A percentile compares a stretch with the other conserved stretches of the same genome.
phyloP scores from a whole-genome alignment of 2,888 invertebrate genomes.

The Apamea sordens region DNA sequence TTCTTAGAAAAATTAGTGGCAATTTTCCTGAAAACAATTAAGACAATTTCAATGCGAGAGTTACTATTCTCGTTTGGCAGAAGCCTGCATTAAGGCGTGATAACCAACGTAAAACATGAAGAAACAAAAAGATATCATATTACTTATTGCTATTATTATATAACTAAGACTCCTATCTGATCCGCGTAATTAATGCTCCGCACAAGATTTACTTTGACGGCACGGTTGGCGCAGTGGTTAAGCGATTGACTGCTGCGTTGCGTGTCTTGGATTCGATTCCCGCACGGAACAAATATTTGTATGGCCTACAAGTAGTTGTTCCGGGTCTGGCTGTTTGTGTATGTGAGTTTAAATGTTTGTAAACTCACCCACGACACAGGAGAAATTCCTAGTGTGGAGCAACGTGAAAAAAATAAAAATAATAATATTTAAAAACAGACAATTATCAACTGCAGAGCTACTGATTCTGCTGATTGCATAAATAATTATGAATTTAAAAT shows the following conservation, averaged over 20 bases:
- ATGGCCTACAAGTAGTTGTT: no score
- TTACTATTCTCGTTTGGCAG: not conserved
- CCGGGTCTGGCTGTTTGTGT: no score
- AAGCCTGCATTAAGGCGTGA: not conserved
- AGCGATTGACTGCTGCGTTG: no score
- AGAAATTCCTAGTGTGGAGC: no score
- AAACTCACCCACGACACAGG: no score
- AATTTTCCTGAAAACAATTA: not conserved
- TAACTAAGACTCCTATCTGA: not conserved
- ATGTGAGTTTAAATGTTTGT: no score
- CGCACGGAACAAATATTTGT: no score
- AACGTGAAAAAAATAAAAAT: no score
- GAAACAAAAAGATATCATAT: no score
- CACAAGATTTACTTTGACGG: not conserved
- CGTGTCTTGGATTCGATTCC: no score
- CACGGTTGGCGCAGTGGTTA: no score
- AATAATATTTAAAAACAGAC: not conserved
- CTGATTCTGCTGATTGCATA: conserved; percentile 6
- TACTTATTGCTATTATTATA: no score
- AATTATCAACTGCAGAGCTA: not conserved
- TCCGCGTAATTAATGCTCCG: not conserved
- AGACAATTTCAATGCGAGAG: not conserved
- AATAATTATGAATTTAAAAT: not conserved
- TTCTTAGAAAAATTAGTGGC: conserved; percentile 27
- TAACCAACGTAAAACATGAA: not conserved